A percentile compares a stretch with the other conserved stretches of the same genome.
Evolutionary conservation across 2,113 vertebrate genomes (phyloP).

Genomic region (Cochlearius cochlearius): DNA sequence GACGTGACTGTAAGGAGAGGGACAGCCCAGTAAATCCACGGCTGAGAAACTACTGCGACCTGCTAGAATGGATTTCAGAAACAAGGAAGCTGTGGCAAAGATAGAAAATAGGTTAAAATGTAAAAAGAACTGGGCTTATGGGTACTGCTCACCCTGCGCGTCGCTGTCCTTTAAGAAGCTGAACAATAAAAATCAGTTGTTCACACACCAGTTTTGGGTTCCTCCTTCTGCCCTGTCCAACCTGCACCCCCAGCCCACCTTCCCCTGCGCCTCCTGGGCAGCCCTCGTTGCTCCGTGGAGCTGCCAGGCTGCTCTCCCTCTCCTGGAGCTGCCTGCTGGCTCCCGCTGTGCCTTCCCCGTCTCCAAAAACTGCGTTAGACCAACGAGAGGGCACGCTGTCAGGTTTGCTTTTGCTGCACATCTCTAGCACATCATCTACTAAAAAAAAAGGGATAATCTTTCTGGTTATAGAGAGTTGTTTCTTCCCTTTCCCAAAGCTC

Average conservation of each 20-base stretch:
- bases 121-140: not conserved
- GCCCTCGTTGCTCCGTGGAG: not conserved
- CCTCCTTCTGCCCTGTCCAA: not conserved
- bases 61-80: not conserved
- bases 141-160: rapidly evolving
- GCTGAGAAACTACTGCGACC: not conserved
- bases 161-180: not conserved
- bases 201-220: not conserved
- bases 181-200: not conserved
- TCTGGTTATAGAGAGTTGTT: not conserved
- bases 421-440: not conserved
- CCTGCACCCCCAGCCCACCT: no score
- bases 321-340: not conserved
- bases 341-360: not conserved
- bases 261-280: rapidly evolving
- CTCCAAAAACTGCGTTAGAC: not conserved
- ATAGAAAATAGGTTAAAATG: not conserved
- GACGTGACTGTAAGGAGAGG: not conserved
- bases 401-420: not conserved
- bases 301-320: not conserved
- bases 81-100: not conserved
- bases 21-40: rapidly evolving
- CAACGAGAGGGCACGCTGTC: not conserved
- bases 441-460: not conserved
- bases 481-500: not conserved